Evolutionary conservation across 2,797 vertebrate species (phyloP), one percentile per base, ranked within the genome.

Genomic region (Enteromius paludinosus): DNA sequence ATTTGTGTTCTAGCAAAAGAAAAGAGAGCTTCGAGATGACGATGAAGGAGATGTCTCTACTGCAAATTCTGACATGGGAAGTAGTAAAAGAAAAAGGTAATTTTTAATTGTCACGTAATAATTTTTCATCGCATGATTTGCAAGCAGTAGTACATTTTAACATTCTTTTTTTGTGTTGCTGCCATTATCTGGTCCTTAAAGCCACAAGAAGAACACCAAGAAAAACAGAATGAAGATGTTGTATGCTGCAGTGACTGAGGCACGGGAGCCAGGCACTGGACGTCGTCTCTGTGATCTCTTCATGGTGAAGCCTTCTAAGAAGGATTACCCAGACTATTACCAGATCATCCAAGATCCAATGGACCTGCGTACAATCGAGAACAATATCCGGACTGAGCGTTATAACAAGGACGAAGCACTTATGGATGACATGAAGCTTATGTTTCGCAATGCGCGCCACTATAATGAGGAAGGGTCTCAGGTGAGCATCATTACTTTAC

Each of bases 381-480:
- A 97, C 91, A 98, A 97, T 88, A 93, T 99, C 84, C 97, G 97
- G 83, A 95, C 86, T 18, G 98, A 99, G 25, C 98, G 98, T 88
- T 99, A 99, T 0, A 17, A 82, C 25, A 96, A 91, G 0, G 97
- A 98, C 74, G 98, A 99, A 11, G 94, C 95, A 20, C 94, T 99
- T 90, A 94, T 99, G 66, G 96, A 97, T 4, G 97, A 99, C 88
- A 96, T 99, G 96, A 98, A 93, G 87, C 87, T 99, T 70, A 99
- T 99, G 97, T 99, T 99, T 91, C 96, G 98, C 1, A 99, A 99
- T 9, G 98, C 98, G 3, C 95, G 98, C n/a, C 98, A 99, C 90
- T 99, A 99, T 89, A 99, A 99, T 0, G 98, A 99, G 88, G 98
- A 99, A 80, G 98, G 97, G 65, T 99, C 97, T 86, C 98, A 99